Evolutionary conservation across 2,888 invertebrate genomes (phyloP), one percentile per base, ranked within the genome.

Genomic region (Andrena fulva): DNA sequence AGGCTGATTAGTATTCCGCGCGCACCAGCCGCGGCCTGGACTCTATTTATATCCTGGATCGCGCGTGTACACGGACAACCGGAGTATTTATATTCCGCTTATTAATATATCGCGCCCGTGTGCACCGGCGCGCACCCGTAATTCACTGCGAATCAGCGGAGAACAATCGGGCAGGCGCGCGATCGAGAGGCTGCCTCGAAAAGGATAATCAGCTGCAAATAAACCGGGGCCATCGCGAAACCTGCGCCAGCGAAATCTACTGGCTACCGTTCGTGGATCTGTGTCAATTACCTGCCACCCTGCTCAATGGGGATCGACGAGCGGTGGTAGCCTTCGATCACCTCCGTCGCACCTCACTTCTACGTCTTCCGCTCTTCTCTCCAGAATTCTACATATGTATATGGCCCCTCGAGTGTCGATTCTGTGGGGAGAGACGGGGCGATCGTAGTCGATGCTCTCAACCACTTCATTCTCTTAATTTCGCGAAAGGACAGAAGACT

Each of bases 1-100:
- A 29, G 68, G 63, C 80, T 85, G 85, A 87, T 87, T 87, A 85
- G 85, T 80, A 87, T 87, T 82, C 87, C 48, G 52, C 12, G 71
- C n/a, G 59, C 69, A 67, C 24, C 54, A 31, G 52, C 56, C 24
- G 31, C 56, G 63, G 77, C 59, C 29, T 48, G 20, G 54, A 42
- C 67, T 42, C 42, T 68, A 75, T 67, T 75, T 70, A 75, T 75
- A 68, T 16, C 27, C 59, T 35, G 67, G 59, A 52, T 64, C 33
- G 33, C 63, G 54, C 48, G 67, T 20, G 50, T 64, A 54, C 60
- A 66, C 50, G 12, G 29, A 27, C 52, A 27, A 20, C 33, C 56
- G 52, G 69, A 31, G 48, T 68, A 69, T 54, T 52, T 71, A 70
- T 72, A 63, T 85, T 82, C 63, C 62, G 50, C 59, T 85, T 82